Evolutionary conservation across 2,797 vertebrate genomes (phyloP).

Genomic region (Iguana delicatissima): DNA sequence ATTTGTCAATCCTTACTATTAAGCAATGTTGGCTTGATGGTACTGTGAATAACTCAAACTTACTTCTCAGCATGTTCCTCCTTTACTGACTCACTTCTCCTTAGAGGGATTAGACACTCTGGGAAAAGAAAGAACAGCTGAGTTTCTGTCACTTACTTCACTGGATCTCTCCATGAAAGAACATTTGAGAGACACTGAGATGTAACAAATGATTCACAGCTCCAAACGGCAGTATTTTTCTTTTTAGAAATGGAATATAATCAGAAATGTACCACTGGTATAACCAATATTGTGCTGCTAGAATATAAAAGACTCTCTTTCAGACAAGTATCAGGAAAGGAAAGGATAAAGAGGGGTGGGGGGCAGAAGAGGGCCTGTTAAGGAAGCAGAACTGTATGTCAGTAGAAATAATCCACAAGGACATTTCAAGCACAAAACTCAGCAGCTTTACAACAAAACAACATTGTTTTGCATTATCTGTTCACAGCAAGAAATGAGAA

Average conservation of each 20-base stretch:
- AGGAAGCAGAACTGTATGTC: constrained; percentile 17
- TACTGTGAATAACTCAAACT: background rate
- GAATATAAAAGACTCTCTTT: constrained; percentile 24
- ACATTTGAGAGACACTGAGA: background rate
- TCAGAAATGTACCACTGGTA: background rate
- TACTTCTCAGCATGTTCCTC: background rate
- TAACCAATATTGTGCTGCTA: constrained; percentile 15
- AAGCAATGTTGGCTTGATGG: background rate
- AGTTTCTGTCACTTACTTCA: background rate
- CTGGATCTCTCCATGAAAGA: constrained; percentile 14
- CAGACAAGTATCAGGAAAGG: background rate
- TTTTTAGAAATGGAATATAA: constrained; percentile 16
- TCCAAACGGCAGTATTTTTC: background rate
- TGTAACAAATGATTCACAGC: constrained; percentile 10
- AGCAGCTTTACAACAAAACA: background rate
- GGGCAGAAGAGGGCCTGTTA: background rate
- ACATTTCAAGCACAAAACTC: constrained; percentile 22
- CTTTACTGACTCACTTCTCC: background rate
- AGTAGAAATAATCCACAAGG: constrained; percentile 3
- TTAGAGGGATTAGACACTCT: background rate
- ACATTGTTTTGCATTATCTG: constrained; percentile 18
- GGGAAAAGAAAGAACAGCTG: background rate
- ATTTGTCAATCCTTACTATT: background rate
- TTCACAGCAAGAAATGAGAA: constrained; percentile 24
- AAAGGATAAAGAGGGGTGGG: background rate